Conservation (phyloP, 2,797 vertebrate species). For the Phaenicophaeus curvirostris region DNA sequence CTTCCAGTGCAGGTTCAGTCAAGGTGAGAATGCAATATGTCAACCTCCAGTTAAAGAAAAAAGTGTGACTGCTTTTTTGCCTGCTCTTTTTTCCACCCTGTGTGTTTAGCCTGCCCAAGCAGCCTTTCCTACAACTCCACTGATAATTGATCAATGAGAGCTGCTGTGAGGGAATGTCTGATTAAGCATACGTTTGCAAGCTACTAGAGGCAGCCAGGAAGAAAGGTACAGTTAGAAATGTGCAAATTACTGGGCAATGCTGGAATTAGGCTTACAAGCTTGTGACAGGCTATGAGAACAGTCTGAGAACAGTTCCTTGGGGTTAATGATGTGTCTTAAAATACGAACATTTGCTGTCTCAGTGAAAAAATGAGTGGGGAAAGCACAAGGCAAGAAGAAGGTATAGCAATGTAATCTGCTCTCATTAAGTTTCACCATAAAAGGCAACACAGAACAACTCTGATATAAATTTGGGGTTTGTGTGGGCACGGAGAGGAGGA, state of each 20-base stretch:
- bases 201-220: slow-evolving; percentile 1
- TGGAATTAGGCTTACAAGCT: neutral
- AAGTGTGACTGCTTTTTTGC: neutral
- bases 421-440: neutral
- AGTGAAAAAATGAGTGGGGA: neutral
- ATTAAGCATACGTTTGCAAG: neutral
- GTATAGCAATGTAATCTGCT: neutral
- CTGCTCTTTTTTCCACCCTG: neutral
- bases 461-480: neutral
- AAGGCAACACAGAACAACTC: neutral
- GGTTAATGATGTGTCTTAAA: neutral
- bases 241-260: neutral
- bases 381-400: neutral
- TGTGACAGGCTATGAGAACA: neutral
- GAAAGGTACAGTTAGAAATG: neutral
- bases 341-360: neutral
- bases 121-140: neutral
- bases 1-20: slow-evolving; percentile 87
- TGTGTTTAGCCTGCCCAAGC: neutral
- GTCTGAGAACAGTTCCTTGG: neutral
- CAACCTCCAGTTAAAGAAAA: slow-evolving; percentile 21
- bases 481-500: neutral
- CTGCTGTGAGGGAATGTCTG: slow-evolving; percentile 32
- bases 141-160: neutral
- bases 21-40: slow-evolving; percentile 81